Percentiles rank a stretch among this genome's conserved stretches.
phyloP scores from a whole-genome alignment of 2,888 invertebrate genomes.

The Glyphotaelius pellucidus region DNA sequence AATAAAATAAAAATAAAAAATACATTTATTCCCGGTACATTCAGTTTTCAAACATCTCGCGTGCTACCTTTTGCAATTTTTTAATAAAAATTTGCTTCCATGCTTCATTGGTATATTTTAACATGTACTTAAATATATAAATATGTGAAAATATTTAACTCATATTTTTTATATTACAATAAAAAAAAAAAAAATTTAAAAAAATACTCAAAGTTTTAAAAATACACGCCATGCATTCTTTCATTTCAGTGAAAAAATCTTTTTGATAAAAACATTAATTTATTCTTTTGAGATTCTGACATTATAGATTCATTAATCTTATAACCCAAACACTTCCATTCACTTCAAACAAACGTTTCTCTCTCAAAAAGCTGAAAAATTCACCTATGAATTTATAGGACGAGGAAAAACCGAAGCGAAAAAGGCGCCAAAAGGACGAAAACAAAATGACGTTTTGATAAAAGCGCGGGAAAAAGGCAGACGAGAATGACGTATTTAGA shows the following conservation, averaged over 20 bases:
- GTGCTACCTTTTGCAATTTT: no score
- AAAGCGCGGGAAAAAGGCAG: conserved; percentile 14
- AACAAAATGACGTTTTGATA: conserved; percentile 5
- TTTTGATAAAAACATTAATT: not conserved
- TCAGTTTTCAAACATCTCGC: no score
- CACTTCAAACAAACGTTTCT: not conserved
- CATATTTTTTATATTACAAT: no score
- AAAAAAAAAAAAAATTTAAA: no score
- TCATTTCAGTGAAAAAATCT: not conserved
- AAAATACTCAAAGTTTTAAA: no score
- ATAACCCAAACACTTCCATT: not conserved
- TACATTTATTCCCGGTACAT: no score
- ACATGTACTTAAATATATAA: no score
- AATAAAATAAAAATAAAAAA: no score
- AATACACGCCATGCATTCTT: not conserved
- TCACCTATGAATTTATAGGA: not conserved
- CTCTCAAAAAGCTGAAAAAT: not conserved
- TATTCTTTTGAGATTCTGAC: not conserved
- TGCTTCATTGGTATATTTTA: no score
- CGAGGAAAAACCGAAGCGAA: not conserved
- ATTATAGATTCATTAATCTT: not conserved
- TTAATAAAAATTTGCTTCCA: no score
- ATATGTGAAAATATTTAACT: no score
- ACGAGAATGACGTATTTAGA: not conserved
- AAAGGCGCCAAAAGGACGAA: not conserved